phyloP scores from a whole-genome alignment of 2,113 vertebrate species.

The Crypturellus undulatus region DNA sequence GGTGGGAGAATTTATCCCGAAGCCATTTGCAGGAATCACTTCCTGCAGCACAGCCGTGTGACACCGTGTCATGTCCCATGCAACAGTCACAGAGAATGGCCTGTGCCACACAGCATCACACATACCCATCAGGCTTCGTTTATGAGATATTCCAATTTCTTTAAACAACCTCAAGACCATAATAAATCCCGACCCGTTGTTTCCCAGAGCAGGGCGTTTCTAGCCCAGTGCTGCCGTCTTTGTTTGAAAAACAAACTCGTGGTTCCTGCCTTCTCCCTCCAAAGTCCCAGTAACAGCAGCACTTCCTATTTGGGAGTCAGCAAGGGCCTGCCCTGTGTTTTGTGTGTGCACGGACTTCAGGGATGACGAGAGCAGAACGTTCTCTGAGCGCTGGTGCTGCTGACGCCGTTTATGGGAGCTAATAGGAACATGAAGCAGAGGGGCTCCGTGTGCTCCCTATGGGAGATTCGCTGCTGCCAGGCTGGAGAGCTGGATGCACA shows the following conservation, averaged over 20 bases:
- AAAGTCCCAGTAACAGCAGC: not conserved
- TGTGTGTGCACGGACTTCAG: not conserved
- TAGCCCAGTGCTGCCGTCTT: not conserved
- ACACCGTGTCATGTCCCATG: not conserved
- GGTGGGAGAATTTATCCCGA: not conserved
- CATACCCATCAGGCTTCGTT: not conserved
- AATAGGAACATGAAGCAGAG: slow-evolving; percentile 9
- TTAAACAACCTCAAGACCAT: not conserved
- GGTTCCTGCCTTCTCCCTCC: not conserved
- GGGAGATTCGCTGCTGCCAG: not conserved
- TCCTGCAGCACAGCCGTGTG: not conserved
- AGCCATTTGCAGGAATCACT: slow-evolving; percentile 1
- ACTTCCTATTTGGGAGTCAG: not conserved
- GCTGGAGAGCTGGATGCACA: not conserved
- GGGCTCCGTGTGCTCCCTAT: not conserved
- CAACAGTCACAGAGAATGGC: not conserved
- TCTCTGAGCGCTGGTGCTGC: not conserved
- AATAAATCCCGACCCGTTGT: not conserved
- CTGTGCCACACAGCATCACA: not conserved
- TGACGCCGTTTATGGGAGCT: not conserved
- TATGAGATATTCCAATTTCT: not conserved
- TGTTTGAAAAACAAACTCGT: not conserved
- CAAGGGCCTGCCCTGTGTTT: not conserved
- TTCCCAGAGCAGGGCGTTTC: not conserved
- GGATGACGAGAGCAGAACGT: not conserved